A percentile compares a stretch with the other conserved stretches of the same genome.
phyloP scores from a whole-genome alignment of 2,113 vertebrate genomes.

The Notothenia rossii region DNA sequence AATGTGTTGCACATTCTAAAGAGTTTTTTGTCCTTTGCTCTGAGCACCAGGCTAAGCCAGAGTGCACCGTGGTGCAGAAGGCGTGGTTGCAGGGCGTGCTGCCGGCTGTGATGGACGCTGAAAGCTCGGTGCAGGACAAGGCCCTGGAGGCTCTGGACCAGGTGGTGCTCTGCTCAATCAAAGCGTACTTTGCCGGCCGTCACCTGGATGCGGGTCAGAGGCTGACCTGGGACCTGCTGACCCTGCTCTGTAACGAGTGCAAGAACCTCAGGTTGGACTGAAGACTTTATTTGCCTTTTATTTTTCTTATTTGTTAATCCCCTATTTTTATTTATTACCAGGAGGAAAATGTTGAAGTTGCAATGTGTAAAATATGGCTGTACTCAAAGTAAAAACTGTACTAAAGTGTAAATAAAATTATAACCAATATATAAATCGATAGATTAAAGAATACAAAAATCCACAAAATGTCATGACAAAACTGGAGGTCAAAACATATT shows the following conservation, averaged over 20 bases:
- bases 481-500: no score
- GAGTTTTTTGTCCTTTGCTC: not conserved
- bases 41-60: slow-evolving; percentile 81
- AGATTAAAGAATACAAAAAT: no score
- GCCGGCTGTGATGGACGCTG: slow-evolving; percentile 88
- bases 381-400: no score
- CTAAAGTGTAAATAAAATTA: no score
- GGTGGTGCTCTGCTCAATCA: slow-evolving; percentile 88
- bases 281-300: no score
- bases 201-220: slow-evolving; percentile 77
- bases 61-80: slow-evolving; percentile 83
- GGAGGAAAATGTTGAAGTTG: no score
- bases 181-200: slow-evolving; percentile 62
- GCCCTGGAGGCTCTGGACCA: slow-evolving; percentile 91
- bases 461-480: no score
- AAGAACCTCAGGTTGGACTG: slow-evolving; percentile 86
- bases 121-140: slow-evolving; percentile 91
- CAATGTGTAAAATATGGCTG: no score
- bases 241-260: slow-evolving; percentile 85
- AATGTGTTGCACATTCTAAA: not conserved
- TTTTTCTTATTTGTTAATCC: no score
- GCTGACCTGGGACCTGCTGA: slow-evolving; percentile 91
- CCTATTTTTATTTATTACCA: no score
- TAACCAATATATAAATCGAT: no score
- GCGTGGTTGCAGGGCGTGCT: slow-evolving; percentile 90